Conservation (phyloP, 2,888 invertebrate genomes). For the Rugalucina vietnamica region DNA sequence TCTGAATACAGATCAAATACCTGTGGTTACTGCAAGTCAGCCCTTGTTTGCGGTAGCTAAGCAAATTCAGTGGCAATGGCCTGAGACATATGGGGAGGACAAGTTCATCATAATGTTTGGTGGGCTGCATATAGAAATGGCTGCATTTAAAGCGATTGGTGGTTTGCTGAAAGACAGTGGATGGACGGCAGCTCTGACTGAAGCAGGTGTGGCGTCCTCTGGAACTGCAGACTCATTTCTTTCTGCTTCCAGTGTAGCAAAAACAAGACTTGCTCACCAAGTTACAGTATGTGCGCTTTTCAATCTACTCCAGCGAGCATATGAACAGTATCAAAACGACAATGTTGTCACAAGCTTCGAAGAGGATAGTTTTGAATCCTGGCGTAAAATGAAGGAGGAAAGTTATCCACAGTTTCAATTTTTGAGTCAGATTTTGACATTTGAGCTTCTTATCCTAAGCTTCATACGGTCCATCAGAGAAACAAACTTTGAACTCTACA, state of each 20-base stretch:
- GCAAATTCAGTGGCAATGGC: too few relatives aligned
- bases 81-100: too few relatives aligned
- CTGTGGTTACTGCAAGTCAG: neutral
- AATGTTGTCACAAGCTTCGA: neutral
- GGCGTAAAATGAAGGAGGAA: neutral
- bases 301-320: neutral
- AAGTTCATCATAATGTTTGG: neutral
- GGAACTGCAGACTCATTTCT: slow-evolving; percentile 65
- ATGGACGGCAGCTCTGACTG: slow-evolving; percentile 50
- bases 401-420: neutral
- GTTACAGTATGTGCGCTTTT: slow-evolving; percentile 46
- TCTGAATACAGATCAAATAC: neutral
- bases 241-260: slow-evolving; percentile 54
- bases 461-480: slow-evolving; percentile 37
- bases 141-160: slow-evolving; percentile 24
- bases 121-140: neutral
- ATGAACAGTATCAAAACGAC: neutral
- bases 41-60: neutral
- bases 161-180: slow-evolving; percentile 10
- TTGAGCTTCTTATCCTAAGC: slow-evolving; percentile 22
- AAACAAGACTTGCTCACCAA: slow-evolving; percentile 60
- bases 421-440: neutral
- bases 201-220: slow-evolving; percentile 50
- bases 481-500: slow-evolving; percentile 40
- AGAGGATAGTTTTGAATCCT: neutral